Evolutionary conservation across 2,113 vertebrate genomes (phyloP), one percentile per base, ranked within the genome.

Genomic region (Aspidoscelis tigris): DNA sequence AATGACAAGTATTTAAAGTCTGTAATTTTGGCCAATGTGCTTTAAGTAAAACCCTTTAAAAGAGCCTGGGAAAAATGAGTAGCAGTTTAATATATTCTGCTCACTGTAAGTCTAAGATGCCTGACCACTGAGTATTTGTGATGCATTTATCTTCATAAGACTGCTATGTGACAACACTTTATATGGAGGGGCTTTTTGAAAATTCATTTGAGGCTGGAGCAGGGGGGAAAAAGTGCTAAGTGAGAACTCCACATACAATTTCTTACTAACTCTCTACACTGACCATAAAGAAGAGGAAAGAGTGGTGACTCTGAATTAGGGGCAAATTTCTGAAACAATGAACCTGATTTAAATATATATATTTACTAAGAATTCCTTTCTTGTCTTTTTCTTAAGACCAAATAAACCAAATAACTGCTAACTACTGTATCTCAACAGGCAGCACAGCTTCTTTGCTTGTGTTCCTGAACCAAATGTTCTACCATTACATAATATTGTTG

Each of bases 1-100:
- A 44, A 9, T 72, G 21, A 58, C 79, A 89, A 76, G 0, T 4
- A 66, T 71, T 87, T 82, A 7, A 73, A 84, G 11, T 75, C 41
- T 75, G 6, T 80, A n/a, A 80, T 41, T 72, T 1, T 64, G 39
- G 41, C 58, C 55, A 74, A 16, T 74, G 24, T 65, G 80, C 22
- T 82, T 10, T 76, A 61, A 2, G 5, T 16, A 79, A 85, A 81
- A 8, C 4, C 55, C 66, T 87, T 72, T 3, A 33, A 5, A 2
- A 81, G 80, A 73, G 39, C 33, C 22, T 16, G 33, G 50, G 5
- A 71, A 41, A 50, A 41, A n/a, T 53, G 65, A 74, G 71, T 7
- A 82, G 64, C 41, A n/a, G 1, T 74, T 64, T 47, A 64, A 65
- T 74, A 74, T 58, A 71, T 47, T 50, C 26, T 53, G 33, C 10